A percentile compares a stretch with the other conserved stretches of the same genome.
phyloP scores from a whole-genome alignment of 2,113 vertebrate species.

The Smithornis capensis region DNA sequence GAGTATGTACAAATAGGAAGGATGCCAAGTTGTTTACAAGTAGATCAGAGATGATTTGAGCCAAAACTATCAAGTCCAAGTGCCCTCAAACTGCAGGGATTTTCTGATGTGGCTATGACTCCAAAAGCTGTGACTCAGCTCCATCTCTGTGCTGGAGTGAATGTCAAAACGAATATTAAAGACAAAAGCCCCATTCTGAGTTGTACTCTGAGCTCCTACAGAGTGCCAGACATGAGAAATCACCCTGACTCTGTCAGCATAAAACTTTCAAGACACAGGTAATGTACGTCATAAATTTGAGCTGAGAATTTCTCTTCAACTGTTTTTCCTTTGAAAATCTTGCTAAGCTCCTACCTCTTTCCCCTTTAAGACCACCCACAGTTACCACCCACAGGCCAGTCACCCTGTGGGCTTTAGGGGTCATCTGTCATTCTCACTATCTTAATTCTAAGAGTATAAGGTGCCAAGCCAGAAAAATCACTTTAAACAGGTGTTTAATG shows the following conservation, averaged over 20 bases:
- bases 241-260: not conserved
- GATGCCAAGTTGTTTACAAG: slow-evolving; percentile 50
- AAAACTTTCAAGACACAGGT: slow-evolving; percentile 30
- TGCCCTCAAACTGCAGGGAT: not conserved
- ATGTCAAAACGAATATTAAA: not conserved
- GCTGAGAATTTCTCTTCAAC: not conserved
- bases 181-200: not conserved
- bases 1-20: slow-evolving; percentile 26
- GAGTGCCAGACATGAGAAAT: not conserved
- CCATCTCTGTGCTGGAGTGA: not conserved
- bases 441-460: not conserved
- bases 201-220: not conserved
- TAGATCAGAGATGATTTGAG: not conserved
- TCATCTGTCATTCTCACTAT: not conserved
- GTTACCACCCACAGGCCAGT: not conserved
- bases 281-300: not conserved
- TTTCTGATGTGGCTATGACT: not conserved
- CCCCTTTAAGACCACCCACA: not conserved
- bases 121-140: slow-evolving; percentile 20
- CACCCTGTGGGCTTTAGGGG: not conserved
- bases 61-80: not conserved
- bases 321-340: slow-evolving; percentile 23
- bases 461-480: not conserved
- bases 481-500: not conserved
- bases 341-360: not conserved